Evolutionary conservation across 2,113 vertebrate genomes (phyloP).

Genomic region (Serilophus lunatus): DNA sequence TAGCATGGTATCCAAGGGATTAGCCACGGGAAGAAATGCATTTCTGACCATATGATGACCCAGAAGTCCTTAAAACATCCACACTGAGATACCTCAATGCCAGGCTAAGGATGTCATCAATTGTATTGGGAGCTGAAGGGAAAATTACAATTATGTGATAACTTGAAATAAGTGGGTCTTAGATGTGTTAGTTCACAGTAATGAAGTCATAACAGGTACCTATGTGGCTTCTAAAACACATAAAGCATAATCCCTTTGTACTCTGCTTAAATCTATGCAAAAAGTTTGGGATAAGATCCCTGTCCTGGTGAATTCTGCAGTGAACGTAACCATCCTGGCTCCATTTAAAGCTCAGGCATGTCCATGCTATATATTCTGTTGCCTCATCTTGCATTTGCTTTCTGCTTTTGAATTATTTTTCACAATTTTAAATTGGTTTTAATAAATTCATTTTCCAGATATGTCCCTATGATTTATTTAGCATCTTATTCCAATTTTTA

Average conservation of each 20-base stretch:
- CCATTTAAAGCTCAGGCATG: not conserved
- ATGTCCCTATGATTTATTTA: not conserved
- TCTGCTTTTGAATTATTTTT: conserved; percentile 5
- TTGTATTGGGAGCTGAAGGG: not conserved
- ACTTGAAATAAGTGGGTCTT: not conserved
- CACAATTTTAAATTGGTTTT: not conserved
- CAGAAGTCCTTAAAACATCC: not conserved
- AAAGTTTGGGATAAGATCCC: not conserved
- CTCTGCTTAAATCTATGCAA: not conserved
- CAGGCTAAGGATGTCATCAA: not conserved
- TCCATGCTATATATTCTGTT: not conserved
- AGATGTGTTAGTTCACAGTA: not conserved
- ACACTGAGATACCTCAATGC: not conserved
- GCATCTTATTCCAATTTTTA: not conserved
- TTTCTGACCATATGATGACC: not conserved
- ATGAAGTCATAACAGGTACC: not conserved
- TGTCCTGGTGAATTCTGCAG: not conserved
- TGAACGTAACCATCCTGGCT: fast-evolving
- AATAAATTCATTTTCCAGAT: not conserved
- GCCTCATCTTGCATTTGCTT: not conserved
- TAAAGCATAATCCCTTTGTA: not conserved
- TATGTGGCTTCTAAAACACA: not conserved
- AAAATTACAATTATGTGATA: not conserved
- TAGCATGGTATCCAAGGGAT: not conserved
- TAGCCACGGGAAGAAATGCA: not conserved